Evolutionary conservation across 2,113 vertebrate genomes (phyloP).

Genomic region (Zeus faber): DNA sequence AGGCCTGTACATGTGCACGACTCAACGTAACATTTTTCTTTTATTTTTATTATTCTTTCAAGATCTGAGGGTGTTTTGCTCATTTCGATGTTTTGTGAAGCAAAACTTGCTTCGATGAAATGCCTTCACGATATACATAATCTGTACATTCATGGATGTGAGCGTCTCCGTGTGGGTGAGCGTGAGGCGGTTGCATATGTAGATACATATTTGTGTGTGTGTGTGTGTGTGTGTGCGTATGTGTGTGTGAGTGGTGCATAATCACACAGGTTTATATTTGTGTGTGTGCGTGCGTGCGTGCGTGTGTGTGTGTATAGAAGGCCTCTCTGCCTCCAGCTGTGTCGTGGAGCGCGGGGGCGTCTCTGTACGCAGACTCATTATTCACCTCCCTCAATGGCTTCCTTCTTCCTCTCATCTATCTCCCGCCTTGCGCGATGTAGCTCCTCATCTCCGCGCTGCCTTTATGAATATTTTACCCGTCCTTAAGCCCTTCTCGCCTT

Average conservation of each 20-base stretch:
- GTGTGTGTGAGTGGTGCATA: background rate
- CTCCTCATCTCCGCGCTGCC: background rate
- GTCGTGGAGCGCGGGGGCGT: too few relatives aligned
- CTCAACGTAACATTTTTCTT: too few relatives aligned
- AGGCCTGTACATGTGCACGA: too few relatives aligned
- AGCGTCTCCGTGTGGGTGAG: background rate
- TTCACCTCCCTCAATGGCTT: too few relatives aligned
- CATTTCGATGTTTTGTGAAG: too few relatives aligned
- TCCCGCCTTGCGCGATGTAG: background rate
- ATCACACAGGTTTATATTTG: background rate
- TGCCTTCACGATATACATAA: too few relatives aligned
- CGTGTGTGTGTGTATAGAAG: background rate
- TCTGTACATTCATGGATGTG: background rate
- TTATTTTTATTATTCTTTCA: too few relatives aligned
- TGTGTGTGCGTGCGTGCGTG: background rate
- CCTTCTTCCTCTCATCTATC: background rate
- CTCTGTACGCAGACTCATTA: too few relatives aligned
- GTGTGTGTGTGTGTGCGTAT: background rate
- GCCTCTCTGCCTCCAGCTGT: too few relatives aligned
- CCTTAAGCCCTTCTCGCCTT: background rate
- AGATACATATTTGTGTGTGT: background rate
- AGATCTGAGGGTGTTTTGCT: too few relatives aligned
- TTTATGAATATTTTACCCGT: background rate
- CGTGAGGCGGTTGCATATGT: background rate
- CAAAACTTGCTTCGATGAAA: too few relatives aligned